Conservation (phyloP, 1,140 invertebrate species). For the Cydia amplana region DNA sequence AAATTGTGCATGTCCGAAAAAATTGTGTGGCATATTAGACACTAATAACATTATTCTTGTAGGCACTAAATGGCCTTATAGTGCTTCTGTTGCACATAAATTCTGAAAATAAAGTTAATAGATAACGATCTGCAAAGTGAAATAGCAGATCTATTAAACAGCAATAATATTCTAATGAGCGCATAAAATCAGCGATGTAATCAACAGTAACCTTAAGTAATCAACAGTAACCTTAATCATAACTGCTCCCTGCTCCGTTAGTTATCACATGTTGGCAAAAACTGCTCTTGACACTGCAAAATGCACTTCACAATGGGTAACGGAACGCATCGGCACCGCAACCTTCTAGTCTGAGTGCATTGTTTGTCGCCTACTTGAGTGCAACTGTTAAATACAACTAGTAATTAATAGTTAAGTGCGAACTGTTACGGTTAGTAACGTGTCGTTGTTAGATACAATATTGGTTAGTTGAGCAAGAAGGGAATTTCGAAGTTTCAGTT, state of each 20-base stretch:
- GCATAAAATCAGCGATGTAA: background rate
- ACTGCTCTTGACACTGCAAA: conserved; percentile 19
- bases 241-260: conserved; percentile 3
- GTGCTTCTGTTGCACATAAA: background rate
- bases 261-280: conserved; percentile 13
- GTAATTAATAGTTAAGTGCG: background rate
- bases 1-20: background rate
- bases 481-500: no score
- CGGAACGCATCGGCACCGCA: conserved; percentile 23
- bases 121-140: background rate
- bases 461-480: no score
- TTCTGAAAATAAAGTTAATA: background rate
- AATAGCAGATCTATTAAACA: background rate
- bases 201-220: conserved; percentile 19
- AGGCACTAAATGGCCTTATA: background rate
- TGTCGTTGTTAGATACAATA: no score
- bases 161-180: conserved; percentile 1
- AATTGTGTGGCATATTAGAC: no score
- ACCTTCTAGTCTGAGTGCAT: conserved; percentile 11
- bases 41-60: no score
- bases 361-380: background rate
- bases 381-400: background rate
- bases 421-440: no score
- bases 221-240: conserved; percentile 17
- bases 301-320: conserved; percentile 21